phyloP scores from a whole-genome alignment of 2,113 vertebrate genomes.

The Dipodomys spectabilis region DNA sequence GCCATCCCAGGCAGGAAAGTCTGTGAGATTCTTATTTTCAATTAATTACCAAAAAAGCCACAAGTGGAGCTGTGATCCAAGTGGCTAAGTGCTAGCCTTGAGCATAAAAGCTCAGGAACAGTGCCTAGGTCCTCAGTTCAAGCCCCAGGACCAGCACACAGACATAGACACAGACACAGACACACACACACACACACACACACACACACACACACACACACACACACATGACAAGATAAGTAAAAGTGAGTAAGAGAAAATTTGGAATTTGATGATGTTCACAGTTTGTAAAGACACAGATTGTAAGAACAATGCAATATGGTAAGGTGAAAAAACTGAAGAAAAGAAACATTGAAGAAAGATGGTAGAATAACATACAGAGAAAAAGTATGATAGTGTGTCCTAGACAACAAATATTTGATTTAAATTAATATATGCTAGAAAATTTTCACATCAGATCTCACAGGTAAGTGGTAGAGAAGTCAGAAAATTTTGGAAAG shows the following conservation, averaged over 20 bases:
- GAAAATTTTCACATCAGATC: neutral
- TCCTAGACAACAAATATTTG: neutral
- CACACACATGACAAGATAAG: neutral
- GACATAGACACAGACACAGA: no score
- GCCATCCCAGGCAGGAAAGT: no score
- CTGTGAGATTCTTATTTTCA: no score
- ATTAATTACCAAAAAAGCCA: no score
- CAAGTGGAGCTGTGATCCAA: no score
- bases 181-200: no score
- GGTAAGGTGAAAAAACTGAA: neutral
- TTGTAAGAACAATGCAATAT: neutral
- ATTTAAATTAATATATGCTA: neutral
- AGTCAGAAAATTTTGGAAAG: neutral
- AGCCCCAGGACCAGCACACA: no score
- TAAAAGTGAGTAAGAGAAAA: neutral
- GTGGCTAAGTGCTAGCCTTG: no score
- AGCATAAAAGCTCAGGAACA: no score
- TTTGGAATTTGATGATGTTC: neutral
- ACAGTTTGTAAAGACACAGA: neutral
- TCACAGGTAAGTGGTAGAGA: neutral
- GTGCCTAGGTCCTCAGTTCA: no score
- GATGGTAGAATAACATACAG: neutral
- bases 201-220: no score
- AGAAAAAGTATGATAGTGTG: neutral
- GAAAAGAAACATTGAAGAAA: neutral